Evolutionary conservation across 2,797 vertebrate species (phyloP).

Genomic region (Tadarida brasiliensis): DNA sequence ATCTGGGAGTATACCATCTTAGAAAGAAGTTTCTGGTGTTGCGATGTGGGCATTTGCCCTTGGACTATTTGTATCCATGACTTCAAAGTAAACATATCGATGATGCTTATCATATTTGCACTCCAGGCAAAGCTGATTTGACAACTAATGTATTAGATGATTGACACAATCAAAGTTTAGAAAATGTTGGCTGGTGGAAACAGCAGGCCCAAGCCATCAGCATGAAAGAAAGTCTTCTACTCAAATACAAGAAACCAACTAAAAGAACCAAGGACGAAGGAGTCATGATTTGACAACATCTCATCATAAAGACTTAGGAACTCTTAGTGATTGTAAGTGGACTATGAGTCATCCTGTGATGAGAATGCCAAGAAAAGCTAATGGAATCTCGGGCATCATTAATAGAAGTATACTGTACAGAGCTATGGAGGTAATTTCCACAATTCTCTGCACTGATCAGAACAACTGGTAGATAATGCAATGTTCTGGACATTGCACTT

Average conservation of each 20-base stretch:
- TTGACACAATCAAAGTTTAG: slow-evolving; percentile 48
- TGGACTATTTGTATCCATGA: neutral
- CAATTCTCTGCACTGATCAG: slow-evolving; percentile 20
- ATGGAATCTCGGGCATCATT: slow-evolving; percentile 76
- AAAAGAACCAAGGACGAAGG: slow-evolving; percentile 66
- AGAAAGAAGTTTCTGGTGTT: neutral
- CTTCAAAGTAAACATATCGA: neutral
- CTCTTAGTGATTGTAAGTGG: slow-evolving; percentile 72
- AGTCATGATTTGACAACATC: slow-evolving; percentile 74
- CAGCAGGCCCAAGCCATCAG: neutral
- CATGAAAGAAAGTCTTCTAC: slow-evolving; percentile 4
- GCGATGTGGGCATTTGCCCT: neutral
- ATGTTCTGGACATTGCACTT: neutral
- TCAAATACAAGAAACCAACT: slow-evolving; percentile 18
- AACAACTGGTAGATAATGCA: slow-evolving; percentile 44
- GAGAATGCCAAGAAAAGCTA: slow-evolving; percentile 79
- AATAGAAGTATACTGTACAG: slow-evolving; percentile 50
- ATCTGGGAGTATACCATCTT: neutral
- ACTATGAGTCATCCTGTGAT: slow-evolving; percentile 75
- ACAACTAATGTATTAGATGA: slow-evolving; percentile 14
- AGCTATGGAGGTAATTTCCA: slow-evolving; percentile 15
- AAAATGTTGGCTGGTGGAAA: slow-evolving; percentile 54
- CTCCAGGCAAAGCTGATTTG: neutral
- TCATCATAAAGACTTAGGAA: slow-evolving; percentile 68
- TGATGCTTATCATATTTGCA: slow-evolving; percentile 9